Evolutionary conservation across 2,797 vertebrate genomes (phyloP), one percentile per base, ranked within the genome.

Genomic region (Zenarchopterus dispar): DNA sequence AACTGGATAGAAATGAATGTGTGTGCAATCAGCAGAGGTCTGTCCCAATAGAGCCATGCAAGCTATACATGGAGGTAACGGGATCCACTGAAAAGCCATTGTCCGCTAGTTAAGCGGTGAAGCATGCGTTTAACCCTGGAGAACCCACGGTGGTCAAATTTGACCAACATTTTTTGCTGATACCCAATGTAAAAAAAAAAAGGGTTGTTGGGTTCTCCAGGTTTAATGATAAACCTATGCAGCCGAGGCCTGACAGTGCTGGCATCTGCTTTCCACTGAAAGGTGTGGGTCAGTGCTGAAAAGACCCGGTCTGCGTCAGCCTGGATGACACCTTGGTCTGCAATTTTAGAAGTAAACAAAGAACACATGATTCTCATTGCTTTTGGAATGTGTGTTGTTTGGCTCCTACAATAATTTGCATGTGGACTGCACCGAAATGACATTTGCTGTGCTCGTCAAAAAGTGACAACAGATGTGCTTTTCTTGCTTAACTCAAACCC

Each of bases 41-140:
- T 56, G 80, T 88, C 85, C 87, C 89, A 77, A 81, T 47, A 86
- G 87, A 86, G 83, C 75, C 70, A 66, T 57, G 58, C 62, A 72
- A 78, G 84, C 87, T 88, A 85, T 88, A 85, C 73, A 70, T 33
- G n/a, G 58, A 78, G 80, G 83, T 89, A 85, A 91, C 85, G 76
- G 88, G 77, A 88, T 88, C 84, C 84, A 90, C 87, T 73, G 86
- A 85, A 91, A 89, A 91, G 77, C 77, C 82, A 84, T 90, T 84
- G 84, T 87, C 78, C 87, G 76, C 80, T 74, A 52, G 81, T 83
- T 75, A 47, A 82, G 62, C 61, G 73, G 51, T 70, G 57, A 71
- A 84, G 68, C 73, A 55, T 81, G 78, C 72, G 74, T 85, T 66
- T n/a, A n/a, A n/a, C n/a, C n/a, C n/a, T n/a, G n/a, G n/a, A n/a